Base-by-base conservation (phyloP, 2,797 vertebrate genomes). In the Sorex maritimensis region DNA sequence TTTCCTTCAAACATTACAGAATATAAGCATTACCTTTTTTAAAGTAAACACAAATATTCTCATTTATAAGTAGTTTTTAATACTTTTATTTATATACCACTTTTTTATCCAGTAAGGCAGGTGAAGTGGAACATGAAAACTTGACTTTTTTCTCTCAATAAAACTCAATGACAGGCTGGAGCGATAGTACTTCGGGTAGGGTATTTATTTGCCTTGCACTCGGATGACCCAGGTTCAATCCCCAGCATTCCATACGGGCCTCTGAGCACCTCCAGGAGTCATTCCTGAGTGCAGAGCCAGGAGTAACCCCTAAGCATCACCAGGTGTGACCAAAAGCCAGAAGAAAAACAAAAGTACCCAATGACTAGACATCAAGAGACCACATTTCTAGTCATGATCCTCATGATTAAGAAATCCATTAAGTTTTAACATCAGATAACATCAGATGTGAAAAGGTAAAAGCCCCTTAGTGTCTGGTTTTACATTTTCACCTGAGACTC, bases 1-100 rank as follows among this genome's bases (percentile, higher is more conserved):
- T 63, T 78, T n/a, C 71, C 86, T 86, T 75, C 30, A 67, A 23
- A 61, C 13, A 13, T 80, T 92, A 49, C 30, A 44, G 81, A 69
- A 68, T 72, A 86, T 34, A 34, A 34, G 34, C 34, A 34, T 1
- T 26, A 80, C 71, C 83, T 91, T 28, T 95, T 94, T 95, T 79
- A 89, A 93, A 72, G 13, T 87, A 93, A 95, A 86, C 0, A 3
- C 79, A 93, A 34, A 30, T 74, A 88, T 83, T 95, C 68, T 79
- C 19, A 67, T 80, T 85, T 92, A 81, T 77, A 86, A 90, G 84
- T 71, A 93, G 49, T 69, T 88, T 89, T 94, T 95, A 92, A 86
- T 21, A 84, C 13, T 79, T 95, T 88, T 78, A 52, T 93, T 92
- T 69, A 13, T 55, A 26, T 95, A 24, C 46, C 28, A 58, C 19